These are phyloP conservation scores for Pseudopipra pipra DNA, from an alignment of 2,113 vertebrate genomes.

Conservation along the genomic window DNA sequence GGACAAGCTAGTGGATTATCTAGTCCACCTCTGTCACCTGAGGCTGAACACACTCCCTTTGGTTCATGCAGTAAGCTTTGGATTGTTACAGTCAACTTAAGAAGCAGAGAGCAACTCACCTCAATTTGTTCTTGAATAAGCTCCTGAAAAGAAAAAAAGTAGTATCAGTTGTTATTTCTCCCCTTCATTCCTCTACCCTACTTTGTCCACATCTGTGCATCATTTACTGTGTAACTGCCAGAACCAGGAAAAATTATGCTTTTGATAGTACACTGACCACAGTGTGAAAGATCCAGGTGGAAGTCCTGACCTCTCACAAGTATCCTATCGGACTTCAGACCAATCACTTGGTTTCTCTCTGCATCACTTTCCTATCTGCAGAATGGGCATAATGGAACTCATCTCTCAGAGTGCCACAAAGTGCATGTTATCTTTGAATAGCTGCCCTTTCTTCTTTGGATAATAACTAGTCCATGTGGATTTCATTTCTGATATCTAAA, in stretches of 20 bases:
- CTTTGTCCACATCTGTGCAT: neutral
- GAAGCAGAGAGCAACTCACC: slow-evolving; percentile 74
- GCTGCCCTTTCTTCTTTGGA: neutral
- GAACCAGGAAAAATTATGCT: neutral
- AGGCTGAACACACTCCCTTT: neutral
- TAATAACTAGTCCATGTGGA: neutral
- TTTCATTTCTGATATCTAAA: neutral
- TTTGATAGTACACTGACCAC: neutral
- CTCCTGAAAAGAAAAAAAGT: slow-evolving; percentile 80
- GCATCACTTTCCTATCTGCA: neutral
- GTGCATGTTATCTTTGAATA: neutral
- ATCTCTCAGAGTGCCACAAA: neutral
- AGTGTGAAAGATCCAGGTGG: neutral
- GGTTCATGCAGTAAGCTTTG: neutral
- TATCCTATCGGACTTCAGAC: neutral
- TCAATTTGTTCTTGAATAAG: slow-evolving; percentile 91
- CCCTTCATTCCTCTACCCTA: neutral
- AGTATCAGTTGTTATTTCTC: neutral
- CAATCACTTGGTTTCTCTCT: neutral
- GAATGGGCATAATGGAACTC: neutral
- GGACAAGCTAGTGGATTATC: neutral
- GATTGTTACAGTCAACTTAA: neutral
- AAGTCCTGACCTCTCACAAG: neutral
- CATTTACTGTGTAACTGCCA: neutral
- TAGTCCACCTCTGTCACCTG: neutral